Percentiles rank a stretch among this genome's conserved stretches.
Conservation (phyloP, 2,113 vertebrate genomes). For the mouse (Mus musculus) region GRCm39 chr3:102262501-102263000, state of each 20-base stretch:
- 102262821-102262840: not conserved
- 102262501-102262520: not conserved
- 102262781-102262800: not conserved
- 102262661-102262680: not conserved
- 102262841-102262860: not conserved
- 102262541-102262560: rapidly evolving
- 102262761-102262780: not conserved
- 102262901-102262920: not conserved
- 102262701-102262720: slow-evolving; percentile 1
- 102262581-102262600: rapidly evolving
- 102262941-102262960: not conserved
- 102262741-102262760: not conserved
- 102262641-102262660: not conserved
- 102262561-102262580: not conserved
- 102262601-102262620: not conserved
- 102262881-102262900: not conserved
- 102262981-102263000: not conserved
- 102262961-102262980: not conserved
- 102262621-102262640: not conserved
- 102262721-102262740: slow-evolving; percentile 9
- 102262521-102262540: not conserved
- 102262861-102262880: not conserved
- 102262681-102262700: not conserved
- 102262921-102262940: not conserved
- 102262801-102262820: not conserved